Conservation (phyloP, 2,113 vertebrate genomes). For the Lycaon pictus region DNA sequence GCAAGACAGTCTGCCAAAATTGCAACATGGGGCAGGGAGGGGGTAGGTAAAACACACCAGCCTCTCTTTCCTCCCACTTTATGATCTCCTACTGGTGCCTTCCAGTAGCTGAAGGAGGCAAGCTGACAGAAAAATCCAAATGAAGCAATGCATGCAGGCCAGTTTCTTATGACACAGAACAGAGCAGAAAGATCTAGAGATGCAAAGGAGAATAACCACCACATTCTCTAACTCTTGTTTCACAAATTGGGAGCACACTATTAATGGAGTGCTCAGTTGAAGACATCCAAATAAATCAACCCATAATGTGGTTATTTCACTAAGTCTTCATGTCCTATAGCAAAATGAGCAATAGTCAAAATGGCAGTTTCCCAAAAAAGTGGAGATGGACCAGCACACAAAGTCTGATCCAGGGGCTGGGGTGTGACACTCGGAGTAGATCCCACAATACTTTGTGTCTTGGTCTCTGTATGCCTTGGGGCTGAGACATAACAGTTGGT, state of each 20-base stretch:
- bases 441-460: not conserved
- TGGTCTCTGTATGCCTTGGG: not conserved
- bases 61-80: not conserved
- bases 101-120: not conserved
- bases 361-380: not conserved
- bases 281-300: not conserved
- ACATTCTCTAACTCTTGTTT: not conserved
- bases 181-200: not conserved
- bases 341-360: not conserved
- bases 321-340: not conserved
- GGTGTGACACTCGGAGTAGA: not conserved
- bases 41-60: not conserved
- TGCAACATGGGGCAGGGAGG: not conserved
- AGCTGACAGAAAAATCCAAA: not conserved
- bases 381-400: not conserved
- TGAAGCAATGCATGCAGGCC: not conserved
- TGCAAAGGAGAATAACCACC: not conserved
- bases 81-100: not conserved
- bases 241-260: not conserved
- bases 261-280: not conserved
- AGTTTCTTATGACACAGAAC: not conserved
- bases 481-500: not conserved
- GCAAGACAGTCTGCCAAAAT: not conserved
- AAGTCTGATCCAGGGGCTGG: not conserved
- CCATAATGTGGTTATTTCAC: not conserved